Conservation (phyloP, 2,888 invertebrate genomes). For the Lathronympha strigana region DNA sequence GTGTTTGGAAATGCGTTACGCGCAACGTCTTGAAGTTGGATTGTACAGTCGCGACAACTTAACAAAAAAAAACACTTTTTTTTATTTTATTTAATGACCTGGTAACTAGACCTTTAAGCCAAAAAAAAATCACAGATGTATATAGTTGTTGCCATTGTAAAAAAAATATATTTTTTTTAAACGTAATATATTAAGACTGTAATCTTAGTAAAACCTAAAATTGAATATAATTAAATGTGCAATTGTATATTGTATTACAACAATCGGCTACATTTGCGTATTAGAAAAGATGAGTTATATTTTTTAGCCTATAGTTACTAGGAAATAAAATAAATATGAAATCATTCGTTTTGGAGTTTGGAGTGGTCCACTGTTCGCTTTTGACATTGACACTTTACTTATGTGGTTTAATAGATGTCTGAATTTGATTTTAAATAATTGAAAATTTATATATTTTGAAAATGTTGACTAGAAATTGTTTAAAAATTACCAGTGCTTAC, state of each 20-base stretch:
- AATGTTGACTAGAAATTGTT: slow-evolving; percentile 65
- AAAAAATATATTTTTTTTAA: background rate
- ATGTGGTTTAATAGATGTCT: background rate
- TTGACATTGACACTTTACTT: slow-evolving; percentile 14
- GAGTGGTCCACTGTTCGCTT: background rate
- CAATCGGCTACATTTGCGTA: too few relatives aligned
- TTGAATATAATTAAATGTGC: too few relatives aligned
- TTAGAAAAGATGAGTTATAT: too few relatives aligned
- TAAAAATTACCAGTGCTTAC: slow-evolving; percentile 59
- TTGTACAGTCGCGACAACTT: slow-evolving; percentile 43
- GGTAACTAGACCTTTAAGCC: too few relatives aligned
- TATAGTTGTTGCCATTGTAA: slow-evolving; percentile 13
- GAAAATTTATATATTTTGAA: slow-evolving; percentile 43
- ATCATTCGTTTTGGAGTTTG: background rate
- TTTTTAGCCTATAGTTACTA: too few relatives aligned
- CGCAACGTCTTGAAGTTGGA: slow-evolving; percentile 44
- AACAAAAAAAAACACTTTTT: slow-evolving; percentile 37
- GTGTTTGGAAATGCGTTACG: slow-evolving; percentile 52
- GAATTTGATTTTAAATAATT: slow-evolving; percentile 15
- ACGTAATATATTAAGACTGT: too few relatives aligned
- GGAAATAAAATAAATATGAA: too few relatives aligned
- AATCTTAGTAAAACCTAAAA: too few relatives aligned
- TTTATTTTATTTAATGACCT: too few relatives aligned
- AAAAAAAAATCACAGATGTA: slow-evolving; percentile 33
- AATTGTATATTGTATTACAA: too few relatives aligned